Percentiles rank a stretch among this genome's conserved stretches.
Conservation (phyloP, 2,797 vertebrate species). For the Spinus olivaceus region DNA sequence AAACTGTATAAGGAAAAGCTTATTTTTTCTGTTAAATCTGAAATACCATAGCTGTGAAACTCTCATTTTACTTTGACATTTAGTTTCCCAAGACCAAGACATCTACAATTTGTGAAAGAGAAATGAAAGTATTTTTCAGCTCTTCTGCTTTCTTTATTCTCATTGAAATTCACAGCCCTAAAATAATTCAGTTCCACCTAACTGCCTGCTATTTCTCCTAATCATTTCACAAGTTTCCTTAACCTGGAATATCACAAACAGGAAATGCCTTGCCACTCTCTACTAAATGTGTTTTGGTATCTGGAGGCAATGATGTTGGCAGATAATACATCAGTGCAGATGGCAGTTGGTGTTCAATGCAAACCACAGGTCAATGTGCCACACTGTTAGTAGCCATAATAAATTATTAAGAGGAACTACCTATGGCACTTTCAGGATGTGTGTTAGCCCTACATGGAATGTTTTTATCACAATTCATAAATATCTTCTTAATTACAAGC, state of each 20-base stretch:
- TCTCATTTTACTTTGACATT: neutral
- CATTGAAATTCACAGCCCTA: neutral
- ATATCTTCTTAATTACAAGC: slow-evolving; percentile 18
- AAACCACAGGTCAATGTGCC: slow-evolving; percentile 53
- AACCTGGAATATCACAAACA: slow-evolving; percentile 38
- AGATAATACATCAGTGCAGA: slow-evolving; percentile 58
- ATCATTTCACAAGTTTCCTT: slow-evolving; percentile 24
- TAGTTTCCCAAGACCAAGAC: neutral
- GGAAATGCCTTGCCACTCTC: slow-evolving; percentile 51
- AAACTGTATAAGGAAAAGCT: neutral
- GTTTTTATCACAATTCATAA: slow-evolving; percentile 47
- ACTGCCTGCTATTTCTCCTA: neutral
- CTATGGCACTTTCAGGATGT: slow-evolving; percentile 54
- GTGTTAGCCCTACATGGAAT: slow-evolving; percentile 49
- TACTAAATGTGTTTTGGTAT: neutral
- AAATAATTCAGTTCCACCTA: neutral
- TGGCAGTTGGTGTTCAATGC: slow-evolving; percentile 48
- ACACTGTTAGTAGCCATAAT: slow-evolving; percentile 48
- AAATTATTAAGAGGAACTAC: slow-evolving; percentile 69
- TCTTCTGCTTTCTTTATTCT: neutral
- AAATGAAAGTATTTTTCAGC: neutral
- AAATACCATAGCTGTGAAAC: neutral
- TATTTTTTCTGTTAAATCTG: neutral
- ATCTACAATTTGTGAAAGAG: neutral
- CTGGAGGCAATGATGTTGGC: slow-evolving; percentile 33